These are phyloP conservation scores for Tortricodes alternella DNA, from an alignment of 2,888 invertebrate species.

Conservation along the genomic window DNA sequence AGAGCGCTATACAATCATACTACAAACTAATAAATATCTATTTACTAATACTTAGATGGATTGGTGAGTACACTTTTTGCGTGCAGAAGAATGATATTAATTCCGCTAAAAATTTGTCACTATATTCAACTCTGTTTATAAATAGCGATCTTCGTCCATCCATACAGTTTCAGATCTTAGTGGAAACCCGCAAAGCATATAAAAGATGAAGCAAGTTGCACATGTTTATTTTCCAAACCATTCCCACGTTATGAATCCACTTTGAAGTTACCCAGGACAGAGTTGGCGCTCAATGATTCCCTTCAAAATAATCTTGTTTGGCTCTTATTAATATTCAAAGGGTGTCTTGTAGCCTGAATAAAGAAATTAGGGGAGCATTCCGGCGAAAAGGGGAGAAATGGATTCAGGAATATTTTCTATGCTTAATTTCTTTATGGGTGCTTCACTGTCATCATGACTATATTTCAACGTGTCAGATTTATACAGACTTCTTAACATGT, in stretches of 20 bases:
- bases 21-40: no score
- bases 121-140: no score
- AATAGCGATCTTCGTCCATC: no score
- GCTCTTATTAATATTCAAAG: conserved; percentile 20
- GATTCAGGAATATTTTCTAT: conserved; percentile 4
- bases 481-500: not conserved
- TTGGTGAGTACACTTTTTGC: no score
- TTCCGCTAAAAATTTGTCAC: no score
- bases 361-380: conserved; percentile 10
- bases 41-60: no score
- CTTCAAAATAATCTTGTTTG: conserved; percentile 19
- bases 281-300: conserved; percentile 14
- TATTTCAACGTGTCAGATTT: not conserved
- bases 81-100: no score
- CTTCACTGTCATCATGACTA: not conserved
- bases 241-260: not conserved
- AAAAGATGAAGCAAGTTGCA: not conserved
- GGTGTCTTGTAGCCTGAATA: conserved; percentile 10
- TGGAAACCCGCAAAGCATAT: no score
- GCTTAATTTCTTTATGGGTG: not conserved
- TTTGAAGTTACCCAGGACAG: not conserved
- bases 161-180: no score
- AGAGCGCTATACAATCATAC: no score
- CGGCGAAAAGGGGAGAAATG: not conserved
- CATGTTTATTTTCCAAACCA: not conserved